Evolutionary conservation across 1,140 invertebrate genomes (phyloP), one percentile per base, ranked within the genome.

Genomic region (Plutomurus gul): DNA sequence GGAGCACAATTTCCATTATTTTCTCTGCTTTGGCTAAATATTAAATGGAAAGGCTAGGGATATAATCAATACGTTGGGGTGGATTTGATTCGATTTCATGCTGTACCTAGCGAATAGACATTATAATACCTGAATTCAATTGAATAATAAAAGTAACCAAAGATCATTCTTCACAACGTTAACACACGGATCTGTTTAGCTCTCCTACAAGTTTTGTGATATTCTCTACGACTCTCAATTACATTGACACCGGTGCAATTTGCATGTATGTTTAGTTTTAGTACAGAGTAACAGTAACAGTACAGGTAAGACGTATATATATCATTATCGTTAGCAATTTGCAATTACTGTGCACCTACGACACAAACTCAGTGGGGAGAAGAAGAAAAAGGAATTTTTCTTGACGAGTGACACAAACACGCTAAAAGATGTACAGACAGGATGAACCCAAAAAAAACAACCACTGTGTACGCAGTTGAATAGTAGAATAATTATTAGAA

Each of bases 131-230:
- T 65, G 56, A 65, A 65, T 65, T 65, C 56, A 65, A 65, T 65
- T 65, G 56, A 65, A 65, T 65, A 65, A 65, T 65, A 65, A 65
- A 65, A 65, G 56, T 65, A 65, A 65, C 56, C 56, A 65, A 65
- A 65, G 56, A 65, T 65, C 56, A 65, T 65, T 65, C 56, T 65
- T 65, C 56, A 65, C 56, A 65, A 65, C 56, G 56, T 65, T 65
- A 65, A 65, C 56, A 65, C 56, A 65, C 56, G 56, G 56, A 65
- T 65, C 56, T 65, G 56, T 33, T 65, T 65, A 65, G 56, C 56
- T 65, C 56, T 33, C 56, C 56, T 65, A 65, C 56, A 65, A 56
- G 39, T 43, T 65, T 65, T 65, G 56, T 65, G 56, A 27, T 65
- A 65, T 65, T 65, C 25, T 65, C 56, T 65, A 65, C 56, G 56